Evolutionary conservation across 2,113 vertebrate species (phyloP), one percentile per base, ranked within the genome.

Genomic region (Phylloscopus trochilus): DNA sequence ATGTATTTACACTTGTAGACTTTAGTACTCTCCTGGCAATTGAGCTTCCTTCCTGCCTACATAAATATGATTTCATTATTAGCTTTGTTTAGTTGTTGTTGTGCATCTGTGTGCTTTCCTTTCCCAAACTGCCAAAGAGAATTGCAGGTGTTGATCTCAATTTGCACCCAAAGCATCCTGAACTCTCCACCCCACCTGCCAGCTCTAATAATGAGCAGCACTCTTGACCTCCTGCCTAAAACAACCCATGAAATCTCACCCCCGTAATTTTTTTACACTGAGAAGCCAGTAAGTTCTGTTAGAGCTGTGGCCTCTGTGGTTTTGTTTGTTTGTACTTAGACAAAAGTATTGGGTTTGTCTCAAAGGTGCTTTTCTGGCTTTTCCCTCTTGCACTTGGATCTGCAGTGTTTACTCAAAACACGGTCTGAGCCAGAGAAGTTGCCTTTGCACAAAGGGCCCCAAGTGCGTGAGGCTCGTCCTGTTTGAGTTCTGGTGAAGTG

Each of bases 61-160:
- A 92, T 96, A 96, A 97, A 96, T 95, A 97, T 86, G 95, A 94
- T 96, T 97, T 95, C 93, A 94, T 96, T 95, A 95, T 94, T 93
- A 93, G 78, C 92, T 92, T 95, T 96, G 94, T 95, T 96, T 84
- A 79, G 92, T 76, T 95, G 92, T 95, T 95, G 91, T 94, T 82
- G 52, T 75, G 86, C 93, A 94, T 95, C 89, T 92, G 86, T 5
- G 9, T 74, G 70, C 63, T 70, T 90, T 79, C 69, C 74, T 91
- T 89, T 79, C 80, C 72, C 72, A 84, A 93, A 87, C 62, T 91
- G 77, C 87, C 85, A 83, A 87, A 82, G 44, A 79, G 81, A 84
- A 83, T 93, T 73, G 77, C 90, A 91, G 92, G 93, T 95, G 93
- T 81, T 9, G 41, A 60, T 93, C 90, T 87, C 31, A 4, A 58